phyloP scores from a whole-genome alignment of 2,113 vertebrate genomes.

The Orientallactaga bullata region DNA sequence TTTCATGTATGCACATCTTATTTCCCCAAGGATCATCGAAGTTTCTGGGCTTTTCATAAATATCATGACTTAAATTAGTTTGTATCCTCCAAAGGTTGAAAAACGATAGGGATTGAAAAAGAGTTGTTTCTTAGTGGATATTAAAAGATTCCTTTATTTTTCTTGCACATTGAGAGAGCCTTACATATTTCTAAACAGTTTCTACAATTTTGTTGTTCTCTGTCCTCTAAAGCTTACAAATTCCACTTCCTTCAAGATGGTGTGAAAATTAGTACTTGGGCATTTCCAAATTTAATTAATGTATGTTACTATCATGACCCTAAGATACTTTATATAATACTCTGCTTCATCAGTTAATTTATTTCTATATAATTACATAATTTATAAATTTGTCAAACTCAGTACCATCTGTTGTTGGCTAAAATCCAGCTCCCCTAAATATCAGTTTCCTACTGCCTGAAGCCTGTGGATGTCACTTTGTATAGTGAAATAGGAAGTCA shows the following conservation, averaged over 20 bases:
- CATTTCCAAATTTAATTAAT: not conserved
- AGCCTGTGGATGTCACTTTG: not conserved
- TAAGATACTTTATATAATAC: not conserved
- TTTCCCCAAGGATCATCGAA: conserved; percentile 53
- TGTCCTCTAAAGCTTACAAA: not conserved
- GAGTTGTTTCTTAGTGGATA: not conserved
- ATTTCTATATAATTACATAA: not conserved
- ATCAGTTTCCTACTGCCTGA: not conserved
- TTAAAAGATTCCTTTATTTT: not conserved
- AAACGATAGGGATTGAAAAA: not conserved
- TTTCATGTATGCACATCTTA: conserved; percentile 11
- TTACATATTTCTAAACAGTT: not conserved
- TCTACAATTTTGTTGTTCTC: not conserved
- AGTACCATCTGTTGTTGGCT: not conserved
- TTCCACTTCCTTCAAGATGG: not conserved
- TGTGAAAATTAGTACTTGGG: not conserved
- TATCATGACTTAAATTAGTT: conserved; percentile 58
- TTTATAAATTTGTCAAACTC: not conserved
- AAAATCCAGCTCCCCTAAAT: not conserved
- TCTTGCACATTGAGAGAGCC: not conserved
- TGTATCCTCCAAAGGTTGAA: not conserved
- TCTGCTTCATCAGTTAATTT: not conserved
- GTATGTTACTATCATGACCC: not conserved
- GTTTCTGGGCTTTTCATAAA: conserved; percentile 39
- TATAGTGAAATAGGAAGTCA: too few relatives aligned